These are phyloP conservation scores for Lucinisca nassula DNA, from an alignment of 2,888 invertebrate species.

Conservation along the genomic window DNA sequence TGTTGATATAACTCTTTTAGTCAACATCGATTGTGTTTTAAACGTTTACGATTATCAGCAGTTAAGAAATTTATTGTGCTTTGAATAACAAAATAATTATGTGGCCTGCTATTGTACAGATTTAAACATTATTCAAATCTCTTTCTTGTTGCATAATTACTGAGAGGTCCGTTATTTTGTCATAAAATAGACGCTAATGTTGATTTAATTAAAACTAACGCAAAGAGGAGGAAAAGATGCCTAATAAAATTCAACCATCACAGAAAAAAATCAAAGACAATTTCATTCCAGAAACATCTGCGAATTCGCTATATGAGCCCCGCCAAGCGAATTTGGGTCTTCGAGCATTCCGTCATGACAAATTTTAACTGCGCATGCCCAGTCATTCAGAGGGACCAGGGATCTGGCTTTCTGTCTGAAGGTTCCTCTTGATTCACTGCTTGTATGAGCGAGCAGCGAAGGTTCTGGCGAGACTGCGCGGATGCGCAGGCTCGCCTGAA, in stretches of 20 bases:
- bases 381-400: too few relatives aligned
- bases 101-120: neutral
- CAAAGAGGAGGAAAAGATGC: neutral
- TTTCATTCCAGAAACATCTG: too few relatives aligned
- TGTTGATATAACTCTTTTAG: neutral
- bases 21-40: constrained; percentile 3
- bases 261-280: neutral
- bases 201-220: neutral
- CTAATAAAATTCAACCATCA: neutral
- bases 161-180: neutral
- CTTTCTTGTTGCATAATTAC: neutral
- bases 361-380: too few relatives aligned
- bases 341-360: too few relatives aligned
- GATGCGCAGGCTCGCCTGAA: too few relatives aligned
- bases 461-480: too few relatives aligned
- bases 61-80: neutral
- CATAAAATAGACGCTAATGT: constrained; percentile 9
- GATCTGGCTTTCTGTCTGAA: too few relatives aligned
- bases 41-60: neutral
- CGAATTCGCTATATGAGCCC: too few relatives aligned
- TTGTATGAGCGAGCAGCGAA: too few relatives aligned
- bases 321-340: too few relatives aligned
- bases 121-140: neutral
- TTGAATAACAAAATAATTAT: neutral
- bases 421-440: too few relatives aligned